These are phyloP conservation scores for Liopterus haemorrhoidalis DNA, from an alignment of 2,888 invertebrate genomes.

Conservation along the genomic window DNA sequence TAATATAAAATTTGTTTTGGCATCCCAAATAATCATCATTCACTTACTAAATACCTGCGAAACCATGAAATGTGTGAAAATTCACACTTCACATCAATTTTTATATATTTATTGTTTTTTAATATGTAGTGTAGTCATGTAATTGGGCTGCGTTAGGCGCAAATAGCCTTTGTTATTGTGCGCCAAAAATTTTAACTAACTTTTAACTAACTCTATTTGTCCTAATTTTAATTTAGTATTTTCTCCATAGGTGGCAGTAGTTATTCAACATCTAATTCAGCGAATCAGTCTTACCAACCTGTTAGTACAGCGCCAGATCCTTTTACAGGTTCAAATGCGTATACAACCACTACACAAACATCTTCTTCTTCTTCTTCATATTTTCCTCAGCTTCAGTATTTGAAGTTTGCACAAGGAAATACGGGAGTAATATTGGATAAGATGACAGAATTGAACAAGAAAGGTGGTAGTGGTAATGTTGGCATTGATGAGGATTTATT, in stretches of 20 bases:
- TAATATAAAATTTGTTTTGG: no score
- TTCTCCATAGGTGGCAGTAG: constrained; percentile 39
- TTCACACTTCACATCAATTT: no score
- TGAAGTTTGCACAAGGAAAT: constrained; percentile 75
- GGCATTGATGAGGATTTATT: constrained; percentile 53
- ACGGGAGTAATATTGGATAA: constrained; percentile 67
- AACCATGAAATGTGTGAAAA: no score
- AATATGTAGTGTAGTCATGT: no score
- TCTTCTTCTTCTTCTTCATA: constrained; percentile 34
- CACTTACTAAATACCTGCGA: no score
- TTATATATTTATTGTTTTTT: no score
- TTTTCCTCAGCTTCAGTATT: constrained; percentile 49
- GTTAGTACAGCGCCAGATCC: constrained; percentile 50
- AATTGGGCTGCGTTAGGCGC: no score
- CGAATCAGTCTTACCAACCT: constrained; percentile 33
- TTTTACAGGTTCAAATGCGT: constrained; percentile 56
- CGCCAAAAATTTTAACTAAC: no score
- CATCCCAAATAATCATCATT: no score
- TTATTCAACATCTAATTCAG: constrained; percentile 37
- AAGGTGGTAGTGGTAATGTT: constrained; percentile 49
- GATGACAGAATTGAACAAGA: constrained; percentile 66
- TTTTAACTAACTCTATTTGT: no score
- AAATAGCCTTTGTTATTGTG: no score
- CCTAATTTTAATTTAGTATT: no score
- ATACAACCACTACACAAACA: constrained; percentile 44